Evolutionary conservation across 2,888 invertebrate genomes (phyloP).

Genomic region (Chaitophorus viminalis): DNA sequence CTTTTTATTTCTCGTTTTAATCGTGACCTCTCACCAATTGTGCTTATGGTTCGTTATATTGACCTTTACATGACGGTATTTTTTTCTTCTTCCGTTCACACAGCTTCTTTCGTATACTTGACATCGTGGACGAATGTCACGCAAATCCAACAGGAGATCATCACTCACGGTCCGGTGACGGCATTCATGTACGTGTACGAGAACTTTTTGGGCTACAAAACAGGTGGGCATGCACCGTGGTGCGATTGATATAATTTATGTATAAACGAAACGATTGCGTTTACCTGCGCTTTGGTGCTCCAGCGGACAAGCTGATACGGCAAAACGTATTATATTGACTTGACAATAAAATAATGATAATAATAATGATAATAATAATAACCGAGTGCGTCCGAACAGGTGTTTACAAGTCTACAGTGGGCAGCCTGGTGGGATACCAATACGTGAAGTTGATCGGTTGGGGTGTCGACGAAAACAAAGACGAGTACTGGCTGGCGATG

Average conservation of each 20-base stretch:
- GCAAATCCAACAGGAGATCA: conserved; percentile 54
- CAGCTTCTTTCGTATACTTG: conserved; percentile 36
- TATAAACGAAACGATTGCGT: too few relatives aligned
- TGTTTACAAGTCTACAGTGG: conserved; percentile 36
- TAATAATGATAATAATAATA: too few relatives aligned
- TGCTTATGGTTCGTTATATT: too few relatives aligned
- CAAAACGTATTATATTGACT: too few relatives aligned
- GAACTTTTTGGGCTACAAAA: conserved; percentile 22
- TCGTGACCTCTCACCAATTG: too few relatives aligned
- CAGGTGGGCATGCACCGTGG: not conserved
- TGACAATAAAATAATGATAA: too few relatives aligned
- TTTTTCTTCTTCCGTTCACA: not conserved
- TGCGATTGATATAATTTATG: too few relatives aligned
- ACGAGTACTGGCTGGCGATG: conserved; percentile 48
- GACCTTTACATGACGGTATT: too few relatives aligned
- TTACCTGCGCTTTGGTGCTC: too few relatives aligned
- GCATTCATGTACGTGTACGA: conserved; percentile 47
- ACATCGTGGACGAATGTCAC: conserved; percentile 47
- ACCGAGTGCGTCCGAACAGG: conserved; percentile 7
- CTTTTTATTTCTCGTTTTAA: too few relatives aligned
- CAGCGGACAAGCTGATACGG: too few relatives aligned
- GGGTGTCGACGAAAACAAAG: conserved; percentile 5
- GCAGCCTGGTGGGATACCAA: conserved; percentile 38
- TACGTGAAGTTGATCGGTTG: conserved; percentile 51
- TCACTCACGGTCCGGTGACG: conserved; percentile 49